Evolutionary conservation across 2,113 vertebrate genomes (phyloP).

Genomic region (Ceyx cyanopectus): DNA sequence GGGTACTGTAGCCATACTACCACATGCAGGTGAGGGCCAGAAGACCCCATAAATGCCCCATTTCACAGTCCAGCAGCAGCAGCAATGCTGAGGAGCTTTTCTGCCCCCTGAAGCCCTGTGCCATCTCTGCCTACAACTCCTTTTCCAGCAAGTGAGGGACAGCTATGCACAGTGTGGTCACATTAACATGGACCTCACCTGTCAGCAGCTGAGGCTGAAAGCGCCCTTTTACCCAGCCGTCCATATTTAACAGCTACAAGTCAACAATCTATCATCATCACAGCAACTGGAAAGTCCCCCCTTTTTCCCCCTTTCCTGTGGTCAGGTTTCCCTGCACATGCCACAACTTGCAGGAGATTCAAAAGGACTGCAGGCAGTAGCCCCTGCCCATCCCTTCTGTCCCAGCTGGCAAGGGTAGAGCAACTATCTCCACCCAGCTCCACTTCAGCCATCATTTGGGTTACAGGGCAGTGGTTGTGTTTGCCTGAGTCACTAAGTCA

Average conservation of each 20-base stretch:
- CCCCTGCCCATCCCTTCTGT: not conserved
- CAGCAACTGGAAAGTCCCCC: not conserved
- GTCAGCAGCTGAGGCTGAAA: not conserved
- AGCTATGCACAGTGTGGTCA: accelerated
- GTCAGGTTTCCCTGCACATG: not conserved
- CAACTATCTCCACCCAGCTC: not conserved
- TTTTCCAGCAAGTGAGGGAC: not conserved
- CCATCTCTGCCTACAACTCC: not conserved
- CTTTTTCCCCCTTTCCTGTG: not conserved
- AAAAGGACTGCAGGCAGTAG: not conserved
- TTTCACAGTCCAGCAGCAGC: not conserved
- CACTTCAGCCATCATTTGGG: not conserved
- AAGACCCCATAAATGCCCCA: not conserved
- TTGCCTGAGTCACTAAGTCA: not conserved
- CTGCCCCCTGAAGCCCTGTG: not conserved
- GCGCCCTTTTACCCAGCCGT: not conserved
- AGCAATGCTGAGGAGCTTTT: not conserved
- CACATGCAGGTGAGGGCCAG: not conserved
- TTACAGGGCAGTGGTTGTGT: not conserved
- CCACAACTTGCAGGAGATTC: not conserved
- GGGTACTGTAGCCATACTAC: not conserved
- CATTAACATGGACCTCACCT: not conserved
- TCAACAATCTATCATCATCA: not conserved
- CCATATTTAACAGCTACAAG: not conserved
- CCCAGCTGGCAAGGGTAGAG: not conserved